Evolutionary conservation across 2,113 vertebrate genomes (phyloP), one percentile per base, ranked within the genome.

Genomic region (Sapajus apella): DNA sequence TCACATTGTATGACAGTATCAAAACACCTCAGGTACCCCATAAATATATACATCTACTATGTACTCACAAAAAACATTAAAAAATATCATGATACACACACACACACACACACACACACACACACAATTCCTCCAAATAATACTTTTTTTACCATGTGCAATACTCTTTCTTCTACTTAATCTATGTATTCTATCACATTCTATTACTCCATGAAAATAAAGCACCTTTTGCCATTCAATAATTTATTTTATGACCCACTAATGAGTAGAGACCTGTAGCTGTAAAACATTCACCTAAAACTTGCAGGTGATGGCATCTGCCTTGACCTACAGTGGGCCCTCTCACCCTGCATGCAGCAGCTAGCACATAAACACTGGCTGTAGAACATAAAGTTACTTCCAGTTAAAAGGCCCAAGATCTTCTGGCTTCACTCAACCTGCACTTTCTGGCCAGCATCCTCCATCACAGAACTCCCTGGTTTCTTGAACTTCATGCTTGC

Each of bases 161-260:
- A 30, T 61, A 8, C 1, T n/a, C 10, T 75, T 76, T 87, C 3
- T 55, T 61, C 55, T 68, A 18, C 76, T 95, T 84, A 16, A 87
- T 81, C 16, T 86, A 21, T 86, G 13, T 61, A 45, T 90, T 80
- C 13, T 88, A 11, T 70, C 23, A 52, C 35, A 30, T 61, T 58
- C 11, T 73, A 27, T 79, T 92, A 72, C 64, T 87, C 95, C 50
- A 56, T 85, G 83, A 91, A 77, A 91, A 75, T 70, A 90, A 37
- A 82, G 66, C 32, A 10, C 17, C 27, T 77, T 93, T 93, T 66
- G 32, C 37, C 66, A 30, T n/a, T 35, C 56, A 50, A 13, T 43
- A 66, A 47, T 91, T 83, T 81, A 73, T 64, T 90, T 97, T 68
- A 68, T 85, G 56, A 82, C 3, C 50, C 50, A 66, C 35, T 7